Evolutionary conservation across 2,797 vertebrate genomes (phyloP).

Genomic region (Lemur catta): DNA sequence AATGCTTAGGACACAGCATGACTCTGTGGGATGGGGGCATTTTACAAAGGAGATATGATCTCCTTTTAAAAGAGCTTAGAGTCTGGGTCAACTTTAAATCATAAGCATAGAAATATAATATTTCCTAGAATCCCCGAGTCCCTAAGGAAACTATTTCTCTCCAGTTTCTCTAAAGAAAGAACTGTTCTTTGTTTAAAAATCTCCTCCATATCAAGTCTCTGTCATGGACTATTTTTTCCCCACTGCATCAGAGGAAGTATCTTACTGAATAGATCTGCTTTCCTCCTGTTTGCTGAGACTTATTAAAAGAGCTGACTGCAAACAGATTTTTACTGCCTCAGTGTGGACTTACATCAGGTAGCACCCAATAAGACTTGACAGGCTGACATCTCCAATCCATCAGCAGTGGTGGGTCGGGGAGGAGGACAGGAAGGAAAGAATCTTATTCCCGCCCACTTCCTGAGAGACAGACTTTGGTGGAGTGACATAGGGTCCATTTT

Average conservation of each 20-base stretch:
- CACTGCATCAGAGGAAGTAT: conserved; percentile 62
- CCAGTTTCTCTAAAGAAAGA: conserved; percentile 37
- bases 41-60: conserved; percentile 23
- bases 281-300: conserved; percentile 73
- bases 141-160: conserved; percentile 34
- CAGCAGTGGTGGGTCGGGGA: conserved; percentile 63
- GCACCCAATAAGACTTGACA: conserved; percentile 85
- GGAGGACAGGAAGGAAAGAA: not conserved
- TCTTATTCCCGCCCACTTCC: conserved; percentile 59
- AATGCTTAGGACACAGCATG: not conserved
- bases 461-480: conserved; percentile 72
- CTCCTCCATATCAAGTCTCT: conserved; percentile 37
- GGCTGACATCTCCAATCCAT: conserved; percentile 83
- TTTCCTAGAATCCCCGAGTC: conserved; percentile 64
- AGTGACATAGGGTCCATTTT: conserved; percentile 68
- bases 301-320: conserved; percentile 84
- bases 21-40: not conserved
- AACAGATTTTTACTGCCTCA: conserved; percentile 84
- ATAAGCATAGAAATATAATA: conserved; percentile 43
- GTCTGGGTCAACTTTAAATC: conserved; percentile 61
- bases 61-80: conserved; percentile 38
- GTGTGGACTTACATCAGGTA: conserved; percentile 81
- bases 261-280: conserved; percentile 75
- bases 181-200: conserved; percentile 59
- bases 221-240: conserved; percentile 45